Percentiles rank a stretch among this genome's conserved stretches.
Conservation (phyloP, 2,888 invertebrate genomes). For the Pterobdella sp. region DNA sequence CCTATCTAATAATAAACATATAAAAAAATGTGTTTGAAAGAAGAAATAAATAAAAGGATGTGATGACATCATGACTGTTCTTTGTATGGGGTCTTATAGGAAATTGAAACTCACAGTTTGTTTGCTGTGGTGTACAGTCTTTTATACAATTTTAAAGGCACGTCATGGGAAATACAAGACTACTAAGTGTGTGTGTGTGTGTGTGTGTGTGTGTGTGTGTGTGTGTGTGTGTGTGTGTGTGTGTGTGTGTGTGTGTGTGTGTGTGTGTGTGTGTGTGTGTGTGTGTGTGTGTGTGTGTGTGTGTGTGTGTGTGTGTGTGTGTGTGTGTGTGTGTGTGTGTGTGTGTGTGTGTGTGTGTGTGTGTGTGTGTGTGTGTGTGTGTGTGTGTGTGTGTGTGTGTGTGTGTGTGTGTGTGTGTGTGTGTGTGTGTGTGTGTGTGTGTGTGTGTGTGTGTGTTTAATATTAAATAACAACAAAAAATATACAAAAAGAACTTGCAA, state of each 20-base stretch:
- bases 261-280: conserved; percentile 18
- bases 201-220: conserved; percentile 26
- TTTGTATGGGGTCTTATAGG: too few relatives aligned
- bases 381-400: conserved; percentile 26
- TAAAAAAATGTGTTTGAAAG: too few relatives aligned
- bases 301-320: conserved; percentile 28
- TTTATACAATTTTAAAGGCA: too few relatives aligned
- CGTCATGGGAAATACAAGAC: neutral
- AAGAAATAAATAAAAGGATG: too few relatives aligned
- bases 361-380: conserved; percentile 20
- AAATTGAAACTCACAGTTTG: too few relatives aligned
- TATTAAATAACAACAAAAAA: too few relatives aligned
- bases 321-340: conserved; percentile 27
- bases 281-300: conserved; percentile 29
- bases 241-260: conserved; percentile 26
- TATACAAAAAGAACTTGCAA: too few relatives aligned
- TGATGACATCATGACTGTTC: too few relatives aligned
- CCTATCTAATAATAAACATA: too few relatives aligned
- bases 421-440: conserved; percentile 18
- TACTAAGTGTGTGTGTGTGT: conserved; percentile 2
- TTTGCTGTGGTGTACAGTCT: too few relatives aligned
- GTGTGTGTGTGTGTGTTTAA: conserved; percentile 1
- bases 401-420: conserved; percentile 28
- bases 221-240: conserved; percentile 23
- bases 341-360: conserved; percentile 20